Base-by-base conservation (phyloP, 92 coral and sea anemone genomes). In the Parazoanthus darwini region DNA sequence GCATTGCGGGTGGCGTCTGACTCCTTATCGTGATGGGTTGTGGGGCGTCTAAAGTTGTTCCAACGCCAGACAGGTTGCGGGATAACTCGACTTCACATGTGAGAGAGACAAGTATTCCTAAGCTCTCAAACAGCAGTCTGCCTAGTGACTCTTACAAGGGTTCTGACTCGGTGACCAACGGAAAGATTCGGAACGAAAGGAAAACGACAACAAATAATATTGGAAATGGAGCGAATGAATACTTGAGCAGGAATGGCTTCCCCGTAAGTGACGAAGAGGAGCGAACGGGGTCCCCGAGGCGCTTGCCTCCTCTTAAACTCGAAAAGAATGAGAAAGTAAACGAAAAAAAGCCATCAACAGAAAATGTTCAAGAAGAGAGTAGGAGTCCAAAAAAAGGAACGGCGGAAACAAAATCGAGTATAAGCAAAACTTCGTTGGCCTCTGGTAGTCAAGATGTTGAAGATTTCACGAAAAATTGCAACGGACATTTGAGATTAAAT, bases 41-140 rank as follows among this genome's bases (percentile, higher is more conserved):
- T 33, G 87, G 87, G 29, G 46, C 87, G 50, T 84, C 87, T 35
- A 84, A 43, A 68, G 78, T 29, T 43, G 79, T 29, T 8, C 46
- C 76, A n/a, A 25, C 59, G n/a, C 18, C 87, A 13, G 77, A 46
- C 39, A 70, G 9, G n/a, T 72, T 46, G 42, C 18, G 59, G 18
- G 29, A 51, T 10, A 44, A 44, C 78, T 83, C 87, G 78, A 16
- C 66, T 0, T 74, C 42, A 29, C 78, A 71, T 36, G 68, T 15
- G 16, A 72, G 25, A 44, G 67, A 68, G 63, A 71, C 87, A 39
- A 37, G 36, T 20, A 51, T 70, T 68, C 23, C 87, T 2, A 29
- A 7, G 78, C 39, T 84, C n/a, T 48, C 67, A 25, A 51, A 29
- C 59, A 50, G 8, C 79, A 84, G 79, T 46, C 35, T 51, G 5